Evolutionary conservation across 2,113 vertebrate genomes (phyloP).

Genomic region (Sinocyclocheilus grahami): DNA sequence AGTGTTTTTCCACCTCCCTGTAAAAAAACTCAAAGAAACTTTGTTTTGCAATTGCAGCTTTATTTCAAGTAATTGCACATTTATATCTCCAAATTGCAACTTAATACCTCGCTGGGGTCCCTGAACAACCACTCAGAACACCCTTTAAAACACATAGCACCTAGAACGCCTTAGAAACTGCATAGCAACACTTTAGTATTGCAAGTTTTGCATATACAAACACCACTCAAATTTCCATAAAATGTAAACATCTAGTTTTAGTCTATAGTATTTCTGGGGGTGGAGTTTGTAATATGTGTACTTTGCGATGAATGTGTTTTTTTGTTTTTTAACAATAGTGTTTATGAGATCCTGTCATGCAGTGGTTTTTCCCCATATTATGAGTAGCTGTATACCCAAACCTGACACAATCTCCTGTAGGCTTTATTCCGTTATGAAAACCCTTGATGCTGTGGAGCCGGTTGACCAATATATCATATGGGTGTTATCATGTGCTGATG

Average conservation of each 20-base stretch:
- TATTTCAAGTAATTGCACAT: background rate
- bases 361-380: background rate
- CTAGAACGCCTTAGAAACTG: background rate
- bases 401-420: background rate
- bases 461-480: conserved; percentile 60
- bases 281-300: background rate
- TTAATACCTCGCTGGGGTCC: background rate
- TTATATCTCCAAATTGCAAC: background rate
- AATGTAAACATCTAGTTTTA: background rate
- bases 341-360: background rate
- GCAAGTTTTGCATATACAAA: too few relatives aligned
- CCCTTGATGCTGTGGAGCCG: background rate
- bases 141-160: background rate
- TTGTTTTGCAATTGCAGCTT: background rate
- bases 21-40: background rate
- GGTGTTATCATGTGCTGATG: conserved; percentile 60
- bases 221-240: background rate
- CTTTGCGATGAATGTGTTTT: background rate
- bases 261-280: background rate
- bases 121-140: background rate
- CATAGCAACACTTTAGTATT: background rate
- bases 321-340: background rate
- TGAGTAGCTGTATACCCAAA: background rate
- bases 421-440: conserved; percentile 1
- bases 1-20: background rate